Percentiles rank a stretch among this genome's conserved stretches.
phyloP scores from a whole-genome alignment of 2,113 vertebrate species.

The Leucoraja erinaceus region DNA sequence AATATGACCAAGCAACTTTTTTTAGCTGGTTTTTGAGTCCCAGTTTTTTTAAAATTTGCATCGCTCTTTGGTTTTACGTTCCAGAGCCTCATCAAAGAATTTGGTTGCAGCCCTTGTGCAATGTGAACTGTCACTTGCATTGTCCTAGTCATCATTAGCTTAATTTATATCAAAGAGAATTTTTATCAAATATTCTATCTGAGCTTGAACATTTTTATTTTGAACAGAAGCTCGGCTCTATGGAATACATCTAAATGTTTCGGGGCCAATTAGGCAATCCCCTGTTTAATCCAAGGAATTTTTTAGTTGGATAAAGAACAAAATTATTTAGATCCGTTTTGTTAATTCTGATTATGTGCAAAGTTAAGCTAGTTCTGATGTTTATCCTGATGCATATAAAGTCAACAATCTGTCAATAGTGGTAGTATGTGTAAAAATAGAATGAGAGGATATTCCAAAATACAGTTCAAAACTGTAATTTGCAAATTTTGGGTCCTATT shows the following conservation, averaged over 20 bases:
- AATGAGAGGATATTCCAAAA: neutral
- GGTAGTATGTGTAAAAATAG: neutral
- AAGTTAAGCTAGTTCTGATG: neutral
- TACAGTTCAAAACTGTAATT: neutral
- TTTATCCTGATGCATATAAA: neutral
- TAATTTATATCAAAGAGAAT: neutral
- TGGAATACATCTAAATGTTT: neutral
- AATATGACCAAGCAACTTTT: slow-evolving; percentile 11
- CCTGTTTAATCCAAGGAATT: neutral
- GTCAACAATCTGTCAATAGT: neutral
- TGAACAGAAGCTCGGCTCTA: neutral
- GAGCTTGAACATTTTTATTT: neutral
- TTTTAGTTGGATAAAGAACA: neutral
- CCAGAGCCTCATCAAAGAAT: neutral
- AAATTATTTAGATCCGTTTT: neutral
- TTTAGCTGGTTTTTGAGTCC: neutral
- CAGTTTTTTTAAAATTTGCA: neutral
- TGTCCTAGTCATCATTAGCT: neutral
- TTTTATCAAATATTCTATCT: neutral
- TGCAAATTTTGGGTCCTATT: neutral
- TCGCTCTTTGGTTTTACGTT: neutral
- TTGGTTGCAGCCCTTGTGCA: no score
- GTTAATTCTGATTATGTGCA: no score
- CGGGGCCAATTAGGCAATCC: slow-evolving; percentile 1
- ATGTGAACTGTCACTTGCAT: neutral